Evolutionary conservation across 2,797 vertebrate species (phyloP), one percentile per base, ranked within the genome.

Genomic region (Enteromius argenteus): DNA sequence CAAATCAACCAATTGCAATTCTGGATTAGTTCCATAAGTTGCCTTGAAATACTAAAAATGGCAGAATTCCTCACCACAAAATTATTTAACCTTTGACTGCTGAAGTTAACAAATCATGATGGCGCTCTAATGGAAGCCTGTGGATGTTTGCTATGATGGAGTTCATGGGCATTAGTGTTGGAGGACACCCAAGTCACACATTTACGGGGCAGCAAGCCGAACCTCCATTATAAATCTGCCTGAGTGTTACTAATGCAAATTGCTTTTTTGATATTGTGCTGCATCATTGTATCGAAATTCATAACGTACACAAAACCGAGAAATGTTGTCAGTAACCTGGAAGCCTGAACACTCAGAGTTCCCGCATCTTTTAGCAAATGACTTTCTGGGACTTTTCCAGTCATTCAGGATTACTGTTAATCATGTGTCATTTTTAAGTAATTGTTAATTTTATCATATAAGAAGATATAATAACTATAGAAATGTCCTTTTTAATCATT

Each of bases 131-230:
- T 44, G 67, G 67, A 81, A 56, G 79, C 10, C 69, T 21, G 9
- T 30, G 27, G 79, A 71, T 71, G 46, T 19, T 27, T 53, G 11
- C n/a, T 67, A 80, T 68, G 64, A 80, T 62, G 23, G 14, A 42
- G 75, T 77, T 80, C 79, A 81, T 72, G 74, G 39, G 68, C 85
- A 60, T 84, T 85, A 69, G 88, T 53, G 82, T 79, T 92, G 91
- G 92, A 90, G 32, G 17, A 32, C 83, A 74, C 87, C 91, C 91
- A 90, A 85, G 77, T 78, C 85, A 87, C 81, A 84, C 86, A 90
- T 91, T 91, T 85, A 75, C 79, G 21, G 53, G 44, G 42, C 37
- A 79, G 68, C 39, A 69, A 11, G 64, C 58, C 64, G 39, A 32
- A 75, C 39, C 42, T 74, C 68, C 53, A 58, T 62, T 73, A 53